Percentiles rank a stretch among this genome's conserved stretches.
These are phyloP conservation scores for Papilio machaon DNA, from an alignment of 1,140 invertebrate genomes.

Conservation along the genomic window DNA sequence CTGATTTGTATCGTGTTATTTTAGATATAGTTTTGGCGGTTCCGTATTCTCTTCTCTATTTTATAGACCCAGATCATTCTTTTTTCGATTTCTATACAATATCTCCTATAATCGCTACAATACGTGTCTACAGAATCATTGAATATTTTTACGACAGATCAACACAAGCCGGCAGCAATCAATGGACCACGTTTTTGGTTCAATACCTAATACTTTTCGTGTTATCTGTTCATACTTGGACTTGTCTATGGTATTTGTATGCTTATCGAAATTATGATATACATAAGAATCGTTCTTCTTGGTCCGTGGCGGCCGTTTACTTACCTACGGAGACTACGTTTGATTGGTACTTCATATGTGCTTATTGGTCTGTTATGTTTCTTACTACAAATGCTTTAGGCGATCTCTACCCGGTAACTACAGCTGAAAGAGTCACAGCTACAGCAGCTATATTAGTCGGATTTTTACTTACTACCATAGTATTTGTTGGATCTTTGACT, in stretches of 20 bases:
- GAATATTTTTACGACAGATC: slow-evolving; percentile 73
- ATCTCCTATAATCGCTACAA: slow-evolving; percentile 62
- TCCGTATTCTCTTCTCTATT: slow-evolving; percentile 68
- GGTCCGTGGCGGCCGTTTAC: slow-evolving; percentile 64
- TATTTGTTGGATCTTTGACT: slow-evolving; percentile 75
- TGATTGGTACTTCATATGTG: slow-evolving; percentile 75
- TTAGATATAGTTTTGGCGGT: slow-evolving; percentile 70
- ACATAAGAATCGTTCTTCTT: slow-evolving; percentile 63
- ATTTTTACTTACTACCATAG: slow-evolving; percentile 72
- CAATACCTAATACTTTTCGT: slow-evolving; percentile 74
- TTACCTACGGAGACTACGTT: slow-evolving; percentile 68
- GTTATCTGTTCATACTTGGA: slow-evolving; percentile 72
- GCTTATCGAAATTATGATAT: slow-evolving; percentile 68
- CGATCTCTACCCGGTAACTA: slow-evolving; percentile 73
- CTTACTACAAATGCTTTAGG: slow-evolving; percentile 75
- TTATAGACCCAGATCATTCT: slow-evolving; percentile 49
- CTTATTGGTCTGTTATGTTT: slow-evolving; percentile 74
- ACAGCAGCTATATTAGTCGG: slow-evolving; percentile 69
- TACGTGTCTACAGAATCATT: slow-evolving; percentile 69
- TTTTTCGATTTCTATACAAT: slow-evolving; percentile 61
- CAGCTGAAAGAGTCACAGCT: slow-evolving; percentile 66
- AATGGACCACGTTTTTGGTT: slow-evolving; percentile 75
- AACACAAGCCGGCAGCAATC: slow-evolving; percentile 74
- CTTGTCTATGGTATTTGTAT: slow-evolving; percentile 73
- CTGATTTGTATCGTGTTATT: slow-evolving; percentile 59